Conservation (phyloP, 2,113 vertebrate genomes). For the Gymnarchus niloticus region DNA sequence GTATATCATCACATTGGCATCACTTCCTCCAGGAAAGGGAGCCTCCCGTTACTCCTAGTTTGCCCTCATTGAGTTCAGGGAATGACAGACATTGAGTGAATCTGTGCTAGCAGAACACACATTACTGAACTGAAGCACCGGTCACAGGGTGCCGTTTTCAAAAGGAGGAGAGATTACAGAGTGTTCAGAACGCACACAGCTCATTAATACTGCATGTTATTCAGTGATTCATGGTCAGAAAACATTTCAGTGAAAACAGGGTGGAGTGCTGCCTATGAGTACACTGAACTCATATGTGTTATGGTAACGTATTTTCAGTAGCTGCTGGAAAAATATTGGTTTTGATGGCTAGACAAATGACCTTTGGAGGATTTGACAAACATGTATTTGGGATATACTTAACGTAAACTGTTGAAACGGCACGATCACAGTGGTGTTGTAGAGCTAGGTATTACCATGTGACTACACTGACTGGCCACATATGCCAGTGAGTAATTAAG, state of each 20-base stretch:
- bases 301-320: background rate
- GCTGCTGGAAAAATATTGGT: too few species aligned
- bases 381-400: too few species aligned
- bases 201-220: slow-evolving; percentile 15
- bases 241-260: background rate
- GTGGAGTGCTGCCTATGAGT: background rate
- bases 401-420: too few species aligned
- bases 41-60: slow-evolving; percentile 37
- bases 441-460: too few species aligned
- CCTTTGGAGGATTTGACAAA: too few species aligned
- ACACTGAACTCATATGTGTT: background rate
- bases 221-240: background rate
- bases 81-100: slow-evolving; percentile 2
- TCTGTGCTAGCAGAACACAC: slow-evolving; percentile 12
- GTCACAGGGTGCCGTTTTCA: slow-evolving; percentile 36
- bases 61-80: background rate
- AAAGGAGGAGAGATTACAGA: slow-evolving; percentile 48
- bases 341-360: too few species aligned
- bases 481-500: too few species aligned
- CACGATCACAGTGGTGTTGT: too few species aligned
- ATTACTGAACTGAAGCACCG: slow-evolving; percentile 19
- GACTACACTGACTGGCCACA: too few species aligned
- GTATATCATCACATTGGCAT: background rate
- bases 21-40: slow-evolving; percentile 36
- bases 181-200: slow-evolving; percentile 35